Percentiles rank a stretch among this genome's conserved stretches.
Evolutionary conservation across 2,888 invertebrate species (phyloP).

Genomic region (Papilio protenor): DNA sequence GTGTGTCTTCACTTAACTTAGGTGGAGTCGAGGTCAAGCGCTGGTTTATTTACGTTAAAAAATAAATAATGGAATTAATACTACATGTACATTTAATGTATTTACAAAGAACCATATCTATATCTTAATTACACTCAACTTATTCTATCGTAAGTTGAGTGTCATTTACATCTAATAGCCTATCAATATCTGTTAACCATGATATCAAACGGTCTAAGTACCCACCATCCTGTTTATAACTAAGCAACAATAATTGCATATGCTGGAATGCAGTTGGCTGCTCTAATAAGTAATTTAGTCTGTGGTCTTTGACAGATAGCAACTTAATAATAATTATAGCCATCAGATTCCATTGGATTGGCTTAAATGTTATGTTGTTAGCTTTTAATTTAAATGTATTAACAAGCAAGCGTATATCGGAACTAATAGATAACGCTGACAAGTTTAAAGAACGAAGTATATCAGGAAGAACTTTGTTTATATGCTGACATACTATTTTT

Average conservation of each 20-base stretch:
- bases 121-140: not conserved
- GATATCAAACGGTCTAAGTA: conserved; percentile 78
- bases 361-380: conserved; percentile 89
- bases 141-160: conserved; percentile 65
- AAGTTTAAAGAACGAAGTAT: conserved; percentile 80
- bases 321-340: conserved; percentile 88
- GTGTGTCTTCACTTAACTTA: too few species aligned
- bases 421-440: conserved; percentile 66
- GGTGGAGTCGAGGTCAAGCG: too few species aligned
- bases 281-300: conserved; percentile 63
- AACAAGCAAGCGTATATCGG: conserved; percentile 81
- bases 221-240: conserved; percentile 79
- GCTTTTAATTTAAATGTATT: conserved; percentile 88
- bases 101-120: not conserved
- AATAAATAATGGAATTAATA: too few species aligned
- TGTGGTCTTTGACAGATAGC: conserved; percentile 71
- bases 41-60: too few species aligned
- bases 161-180: conserved; percentile 71
- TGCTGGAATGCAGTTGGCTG: conserved; percentile 70
- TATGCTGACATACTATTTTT: conserved; percentile 87
- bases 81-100: not conserved
- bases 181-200: conserved; percentile 81
- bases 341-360: conserved; percentile 88
- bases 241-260: conserved; percentile 77
- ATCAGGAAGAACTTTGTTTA: conserved; percentile 86